These are phyloP conservation scores for Heptranchias perlo DNA, from an alignment of 2,113 vertebrate genomes.

Conservation along the genomic window DNA sequence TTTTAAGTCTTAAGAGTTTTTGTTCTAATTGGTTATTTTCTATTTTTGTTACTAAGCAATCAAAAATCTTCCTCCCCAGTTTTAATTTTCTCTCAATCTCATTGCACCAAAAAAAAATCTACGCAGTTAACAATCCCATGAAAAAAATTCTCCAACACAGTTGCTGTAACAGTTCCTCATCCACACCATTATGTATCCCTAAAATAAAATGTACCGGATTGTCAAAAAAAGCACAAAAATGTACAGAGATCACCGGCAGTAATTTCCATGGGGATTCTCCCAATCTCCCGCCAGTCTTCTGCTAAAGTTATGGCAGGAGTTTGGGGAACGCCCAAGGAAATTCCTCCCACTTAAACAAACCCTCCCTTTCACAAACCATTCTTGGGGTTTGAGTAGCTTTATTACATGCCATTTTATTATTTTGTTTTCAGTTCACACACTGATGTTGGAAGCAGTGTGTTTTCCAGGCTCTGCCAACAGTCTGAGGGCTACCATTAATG, in stretches of 20 bases:
- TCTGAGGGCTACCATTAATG: too few species aligned
- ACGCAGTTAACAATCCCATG: neutral
- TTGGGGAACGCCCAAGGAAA: neutral
- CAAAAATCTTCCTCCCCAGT: neutral
- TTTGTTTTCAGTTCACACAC: too few species aligned
- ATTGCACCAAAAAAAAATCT: neutral
- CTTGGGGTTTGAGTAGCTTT: too few species aligned
- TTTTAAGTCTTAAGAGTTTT: neutral
- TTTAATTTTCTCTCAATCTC: neutral
- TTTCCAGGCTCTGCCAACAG: too few species aligned
- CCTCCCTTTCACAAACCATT: neutral
- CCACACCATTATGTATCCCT: neutral
- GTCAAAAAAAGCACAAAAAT: neutral
- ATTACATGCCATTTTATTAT: too few species aligned
- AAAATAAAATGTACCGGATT: neutral
- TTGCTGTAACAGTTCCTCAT: neutral
- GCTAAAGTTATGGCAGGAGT: neutral
- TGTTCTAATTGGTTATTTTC: neutral
- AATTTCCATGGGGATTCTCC: neutral
- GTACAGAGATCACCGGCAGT: neutral
- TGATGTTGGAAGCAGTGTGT: too few species aligned
- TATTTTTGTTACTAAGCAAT: neutral
- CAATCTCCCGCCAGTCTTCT: neutral
- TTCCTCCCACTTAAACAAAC: neutral
- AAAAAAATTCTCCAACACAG: neutral